Evolutionary conservation across 2,888 invertebrate species (phyloP), one percentile per base, ranked within the genome.

Genomic region (Philaethria dido): DNA sequence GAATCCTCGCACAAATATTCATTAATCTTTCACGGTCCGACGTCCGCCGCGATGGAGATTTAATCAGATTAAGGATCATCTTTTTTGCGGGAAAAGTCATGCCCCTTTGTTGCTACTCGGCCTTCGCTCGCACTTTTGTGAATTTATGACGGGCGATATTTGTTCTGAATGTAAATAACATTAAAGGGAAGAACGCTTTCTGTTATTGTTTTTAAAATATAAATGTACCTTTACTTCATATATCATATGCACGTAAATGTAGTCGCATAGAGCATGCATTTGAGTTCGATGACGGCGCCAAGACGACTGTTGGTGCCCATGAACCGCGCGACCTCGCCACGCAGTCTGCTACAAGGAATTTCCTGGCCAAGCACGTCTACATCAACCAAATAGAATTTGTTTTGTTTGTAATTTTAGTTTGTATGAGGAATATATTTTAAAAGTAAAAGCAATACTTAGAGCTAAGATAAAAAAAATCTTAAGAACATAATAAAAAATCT

Each of bases 1-100:
- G 89, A 91, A 87, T 92, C 90, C 89, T 89, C 89, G 85, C 91
- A 90, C 92, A 92, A 92, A 92, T 90, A 92, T 91, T 92, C 92
- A 92, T 92, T 92, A 92, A 92, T 92, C 92, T 92, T 92, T 91
- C 91, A 92, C 92, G 91, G 90, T 85, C 91, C 88, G 92, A 92
- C 92, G 90, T 92, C 90, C 86, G 86, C 89, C 84, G 85, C 90
- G 90, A 92, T 92, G 92, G 92, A 91, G 92, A 92, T 92, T 92
- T 92, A 92, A 92, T 92, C 92, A 91, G 92, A 92, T 92, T 92
- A 92, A 91, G 92, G 92, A 91, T 92, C 92, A 92, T 92, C 90
- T 92, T 92, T 60, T 92, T 92, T 89, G 89, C 87, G 87, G 88
- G 86, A 88, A 89, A 90, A 90, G 89, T 90, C 90, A 85, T 89